Evolutionary conservation across 2,888 invertebrate genomes (phyloP), one percentile per base, ranked within the genome.

Genomic region (Euphydryas editha): DNA sequence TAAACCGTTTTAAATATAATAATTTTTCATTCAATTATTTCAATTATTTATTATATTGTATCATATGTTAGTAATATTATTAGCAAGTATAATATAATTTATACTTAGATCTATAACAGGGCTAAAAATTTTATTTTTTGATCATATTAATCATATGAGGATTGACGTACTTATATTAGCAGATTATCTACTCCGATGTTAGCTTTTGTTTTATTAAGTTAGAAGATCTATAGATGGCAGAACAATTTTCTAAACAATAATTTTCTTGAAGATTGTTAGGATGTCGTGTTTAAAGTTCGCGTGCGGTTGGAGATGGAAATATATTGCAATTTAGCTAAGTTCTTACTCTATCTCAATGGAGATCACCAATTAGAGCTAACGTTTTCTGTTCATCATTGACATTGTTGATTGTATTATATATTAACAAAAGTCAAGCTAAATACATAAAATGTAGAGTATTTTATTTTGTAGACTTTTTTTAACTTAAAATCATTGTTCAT

Each of bases 361-460:
- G 86, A 84, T 82, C 68, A 68, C 62, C 54, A 57, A 66, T 82
- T 82, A 81, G 80, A 78, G 80, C 79, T 77, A 77, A 76, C 80
- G 79, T 79, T 80, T 76, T 84, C 80, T 79, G 82, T 59, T 67
- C 61, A 57, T 88, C 88, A 88, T 90, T 90, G 87, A 86, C 84
- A 83, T 76, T 80, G 13, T 80, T n/a, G n/a, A n/a, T n/a, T 46
- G 24, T 56, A 11, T 10, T 57, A 13, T 21, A 47, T 56, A 60
- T 49, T 44, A n/a, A n/a, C 42, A n/a, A n/a, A n/a, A 42, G 42
- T 44, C 5, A 44, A n/a, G n/a, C n/a, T n/a, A n/a, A n/a, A 6
- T 44, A 44, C 15, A 2, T n/a, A n/a, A 44, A 44, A 44, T 44
- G 15, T 44, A 44, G 42, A 44, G 42, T 44, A 44, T 39, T 36